Base-by-base conservation (phyloP, 1,140 invertebrate species). In the Papilio xuthus region DNA sequence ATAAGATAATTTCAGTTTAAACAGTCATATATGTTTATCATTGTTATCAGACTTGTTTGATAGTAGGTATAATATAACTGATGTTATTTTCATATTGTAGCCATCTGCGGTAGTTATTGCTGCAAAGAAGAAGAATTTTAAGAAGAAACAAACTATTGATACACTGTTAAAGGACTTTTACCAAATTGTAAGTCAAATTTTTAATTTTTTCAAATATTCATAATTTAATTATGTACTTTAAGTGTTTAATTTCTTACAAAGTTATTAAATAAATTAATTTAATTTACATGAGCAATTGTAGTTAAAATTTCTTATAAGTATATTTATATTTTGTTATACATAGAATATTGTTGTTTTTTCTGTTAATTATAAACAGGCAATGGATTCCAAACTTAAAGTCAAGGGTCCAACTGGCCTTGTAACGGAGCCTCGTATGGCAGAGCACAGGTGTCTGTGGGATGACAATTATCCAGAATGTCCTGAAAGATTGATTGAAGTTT, bases 391-490 rank as follows among this genome's bases (percentile, higher is more conserved):
- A 87, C 88, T 87, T 0, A 91, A 94, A 84, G 85, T 94, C 15
- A 94, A 94, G 23, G 95, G 94, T 15, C 84, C 94, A 12, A 98
- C 98, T 2, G 98, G 97, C 0, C 89, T 99, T 4, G 95, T 98
- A 60, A 98, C 96, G 84, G 97, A 98, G 88, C 94, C 95, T 71
- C 94, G 95, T 2, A 98, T 98, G 97, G 86, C 94, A 1, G 95
- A 97, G 74, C 98, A 98, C 87, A 85, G 91, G 20, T 98, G 97
- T 88, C 90, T 97, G 0, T 99, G 98, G 98, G 98, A 98, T 92
- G 82, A 94, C 7, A 95, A 96, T 73, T 97, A 98, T 94, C 96
- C 97, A 4, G 98, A 99, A 91, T 95, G 95, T 84, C 98, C 98
- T 0, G 95, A 96, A 75, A 95, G 98, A 85, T 96, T 98, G 67